A percentile compares a stretch with the other conserved stretches of the same genome.
phyloP scores from a whole-genome alignment of 2,888 invertebrate species.

The Mellilla xanthometata region DNA sequence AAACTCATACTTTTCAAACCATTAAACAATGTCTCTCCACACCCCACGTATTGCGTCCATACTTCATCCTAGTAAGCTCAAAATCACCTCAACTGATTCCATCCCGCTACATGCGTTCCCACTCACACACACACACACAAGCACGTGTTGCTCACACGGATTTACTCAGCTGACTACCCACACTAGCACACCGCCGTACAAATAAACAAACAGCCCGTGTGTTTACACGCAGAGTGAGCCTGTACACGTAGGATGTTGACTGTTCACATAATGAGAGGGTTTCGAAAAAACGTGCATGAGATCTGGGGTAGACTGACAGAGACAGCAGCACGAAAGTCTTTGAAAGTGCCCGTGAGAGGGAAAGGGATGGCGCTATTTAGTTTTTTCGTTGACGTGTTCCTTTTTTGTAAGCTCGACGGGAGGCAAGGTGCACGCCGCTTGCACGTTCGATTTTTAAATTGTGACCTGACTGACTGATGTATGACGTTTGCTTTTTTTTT shows the following conservation, averaged over 20 bases:
- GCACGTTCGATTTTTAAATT: slow-evolving; percentile 69
- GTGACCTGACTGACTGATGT: slow-evolving; percentile 68
- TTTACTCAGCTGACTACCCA: slow-evolving; percentile 70
- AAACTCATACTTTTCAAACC: too few species aligned
- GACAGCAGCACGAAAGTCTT: slow-evolving; percentile 29
- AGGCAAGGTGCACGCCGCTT: slow-evolving; percentile 67
- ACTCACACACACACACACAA: slow-evolving; percentile 36
- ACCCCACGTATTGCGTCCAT: slow-evolving; percentile 13
- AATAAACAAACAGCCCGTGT: slow-evolving; percentile 55
- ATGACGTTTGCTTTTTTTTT: slow-evolving; percentile 47
- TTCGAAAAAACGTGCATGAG: slow-evolving; percentile 70
- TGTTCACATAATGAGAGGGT: slow-evolving; percentile 70
- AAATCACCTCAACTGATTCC: slow-evolving; percentile 24
- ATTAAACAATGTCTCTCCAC: too few species aligned
- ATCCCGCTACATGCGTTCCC: slow-evolving; percentile 24
- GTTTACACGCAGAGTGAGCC: slow-evolving; percentile 42
- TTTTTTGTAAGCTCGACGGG: slow-evolving; percentile 73
- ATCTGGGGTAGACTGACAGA: slow-evolving; percentile 55
- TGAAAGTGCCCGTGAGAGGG: slow-evolving; percentile 30
- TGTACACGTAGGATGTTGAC: slow-evolving; percentile 58
- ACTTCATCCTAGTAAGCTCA: slow-evolving; percentile 22
- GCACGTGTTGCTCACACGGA: slow-evolving; percentile 50
- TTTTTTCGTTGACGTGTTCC: slow-evolving; percentile 58
- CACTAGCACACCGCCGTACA: slow-evolving; percentile 43
- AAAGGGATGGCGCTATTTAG: slow-evolving; percentile 45